These are phyloP conservation scores for Eira barbara DNA, from an alignment of 2,113 vertebrate genomes.

Conservation along the genomic window DNA sequence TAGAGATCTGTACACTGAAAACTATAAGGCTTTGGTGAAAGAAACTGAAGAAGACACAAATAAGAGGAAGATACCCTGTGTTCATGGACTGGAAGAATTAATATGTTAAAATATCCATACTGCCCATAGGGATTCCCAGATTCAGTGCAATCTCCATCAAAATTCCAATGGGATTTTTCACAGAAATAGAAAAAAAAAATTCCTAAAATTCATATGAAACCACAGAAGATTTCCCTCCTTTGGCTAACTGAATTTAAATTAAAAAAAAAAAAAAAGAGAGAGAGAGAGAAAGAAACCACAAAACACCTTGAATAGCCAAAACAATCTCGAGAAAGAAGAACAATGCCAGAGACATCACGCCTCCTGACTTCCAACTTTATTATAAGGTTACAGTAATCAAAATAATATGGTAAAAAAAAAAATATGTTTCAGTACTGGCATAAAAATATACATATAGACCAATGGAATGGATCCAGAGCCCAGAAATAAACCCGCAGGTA, in stretches of 20 bases:
- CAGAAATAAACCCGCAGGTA: background rate
- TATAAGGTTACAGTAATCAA: background rate
- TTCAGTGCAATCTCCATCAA: background rate
- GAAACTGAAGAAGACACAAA: background rate
- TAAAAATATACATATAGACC: background rate
- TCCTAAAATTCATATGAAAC: background rate
- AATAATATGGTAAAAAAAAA: background rate
- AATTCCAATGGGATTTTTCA: background rate
- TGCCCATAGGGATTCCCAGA: background rate
- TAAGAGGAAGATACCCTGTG: background rate
- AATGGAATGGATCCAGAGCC: background rate
- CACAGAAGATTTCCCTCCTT: background rate
- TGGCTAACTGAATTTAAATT: too few relatives aligned
- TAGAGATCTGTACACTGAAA: background rate
- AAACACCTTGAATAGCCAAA: background rate
- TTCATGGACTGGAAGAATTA: background rate
- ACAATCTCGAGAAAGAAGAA: background rate
- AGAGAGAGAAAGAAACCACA: background rate
- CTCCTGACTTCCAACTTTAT: background rate
- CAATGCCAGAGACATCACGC: background rate
- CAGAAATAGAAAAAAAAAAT: background rate
- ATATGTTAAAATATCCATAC: background rate
- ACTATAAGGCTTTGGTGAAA: background rate
- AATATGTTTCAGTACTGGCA: background rate
- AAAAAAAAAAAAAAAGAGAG: background rate